Evolutionary conservation across 2,113 vertebrate genomes (phyloP).

Genomic region (Emydura subglobosa): DNA sequence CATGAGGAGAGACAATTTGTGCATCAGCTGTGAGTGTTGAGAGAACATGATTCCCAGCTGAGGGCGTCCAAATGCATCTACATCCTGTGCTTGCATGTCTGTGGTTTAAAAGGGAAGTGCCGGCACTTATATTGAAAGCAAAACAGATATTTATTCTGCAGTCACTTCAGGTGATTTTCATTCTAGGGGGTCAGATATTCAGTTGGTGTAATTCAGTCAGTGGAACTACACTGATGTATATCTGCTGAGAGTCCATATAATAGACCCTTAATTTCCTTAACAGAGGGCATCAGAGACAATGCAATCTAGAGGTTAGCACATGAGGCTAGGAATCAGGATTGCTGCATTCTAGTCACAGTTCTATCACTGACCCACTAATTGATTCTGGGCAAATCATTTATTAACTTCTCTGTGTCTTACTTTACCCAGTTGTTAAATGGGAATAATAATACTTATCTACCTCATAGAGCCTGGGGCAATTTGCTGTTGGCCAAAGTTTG

Average conservation of each 20-base stretch:
- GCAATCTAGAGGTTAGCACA: neutral
- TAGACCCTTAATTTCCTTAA: no score
- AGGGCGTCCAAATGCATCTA: slow-evolving; percentile 47
- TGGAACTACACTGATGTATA: neutral
- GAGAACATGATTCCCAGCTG: slow-evolving; percentile 57
- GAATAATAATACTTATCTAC: neutral
- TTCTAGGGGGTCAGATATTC: neutral
- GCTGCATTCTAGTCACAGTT: neutral
- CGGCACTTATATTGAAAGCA: neutral
- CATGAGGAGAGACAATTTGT: slow-evolving; percentile 64
- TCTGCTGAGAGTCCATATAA: neutral
- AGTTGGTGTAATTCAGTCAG: neutral
- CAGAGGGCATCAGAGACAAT: neutral
- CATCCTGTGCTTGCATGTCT: slow-evolving; percentile 47
- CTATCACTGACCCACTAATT: neutral
- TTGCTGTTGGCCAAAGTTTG: neutral
- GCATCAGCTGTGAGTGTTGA: slow-evolving; percentile 47
- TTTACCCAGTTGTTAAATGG: fast-evolving
- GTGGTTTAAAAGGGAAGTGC: slow-evolving; percentile 29
- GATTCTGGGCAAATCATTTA: neutral
- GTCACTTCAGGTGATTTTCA: neutral
- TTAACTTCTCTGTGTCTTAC: neutral
- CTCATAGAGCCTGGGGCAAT: neutral
- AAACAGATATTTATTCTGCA: neutral
- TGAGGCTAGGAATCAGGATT: neutral